Evolutionary conservation across 2,797 vertebrate species (phyloP).

Genomic region (Melanotaenia boesemani): DNA sequence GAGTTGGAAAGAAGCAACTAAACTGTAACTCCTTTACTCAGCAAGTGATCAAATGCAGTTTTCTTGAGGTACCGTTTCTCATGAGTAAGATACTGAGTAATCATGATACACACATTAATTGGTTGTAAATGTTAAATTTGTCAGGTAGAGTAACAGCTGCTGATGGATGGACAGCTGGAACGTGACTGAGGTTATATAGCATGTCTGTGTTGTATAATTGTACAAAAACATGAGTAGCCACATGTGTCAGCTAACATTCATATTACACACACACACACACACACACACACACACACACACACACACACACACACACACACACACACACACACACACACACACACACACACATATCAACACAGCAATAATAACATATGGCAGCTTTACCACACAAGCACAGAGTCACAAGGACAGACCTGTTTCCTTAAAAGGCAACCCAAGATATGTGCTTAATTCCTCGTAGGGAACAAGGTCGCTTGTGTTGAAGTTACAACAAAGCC

Average conservation of each 20-base stretch:
- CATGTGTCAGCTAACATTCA: conserved; percentile 27
- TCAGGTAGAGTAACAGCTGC: conserved; percentile 13
- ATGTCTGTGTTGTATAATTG: conserved; percentile 4
- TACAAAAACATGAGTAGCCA: conserved; percentile 6
- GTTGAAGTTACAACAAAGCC: conserved; percentile 19
- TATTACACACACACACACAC: not conserved
- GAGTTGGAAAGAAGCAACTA: not conserved
- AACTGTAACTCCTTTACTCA: not conserved
- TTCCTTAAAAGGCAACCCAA: conserved; percentile 23
- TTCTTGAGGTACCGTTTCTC: not conserved
- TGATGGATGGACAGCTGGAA: conserved; percentile 31
- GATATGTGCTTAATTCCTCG: conserved; percentile 22
- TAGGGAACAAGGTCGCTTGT: conserved; percentile 28
- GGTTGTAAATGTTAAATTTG: conserved; percentile 3
- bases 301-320: not conserved
- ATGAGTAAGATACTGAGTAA: not conserved
- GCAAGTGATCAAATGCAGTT: conserved; percentile 13
- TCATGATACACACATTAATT: not conserved
- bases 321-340: not conserved
- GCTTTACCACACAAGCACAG: not conserved
- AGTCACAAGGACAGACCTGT: conserved; percentile 19
- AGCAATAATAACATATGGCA: not conserved
- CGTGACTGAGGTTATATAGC: conserved; percentile 19
- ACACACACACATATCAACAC: not conserved
- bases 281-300: not conserved